Base-by-base conservation (phyloP, 2,888 invertebrate genomes). In the Acanthosepion lycidas region DNA sequence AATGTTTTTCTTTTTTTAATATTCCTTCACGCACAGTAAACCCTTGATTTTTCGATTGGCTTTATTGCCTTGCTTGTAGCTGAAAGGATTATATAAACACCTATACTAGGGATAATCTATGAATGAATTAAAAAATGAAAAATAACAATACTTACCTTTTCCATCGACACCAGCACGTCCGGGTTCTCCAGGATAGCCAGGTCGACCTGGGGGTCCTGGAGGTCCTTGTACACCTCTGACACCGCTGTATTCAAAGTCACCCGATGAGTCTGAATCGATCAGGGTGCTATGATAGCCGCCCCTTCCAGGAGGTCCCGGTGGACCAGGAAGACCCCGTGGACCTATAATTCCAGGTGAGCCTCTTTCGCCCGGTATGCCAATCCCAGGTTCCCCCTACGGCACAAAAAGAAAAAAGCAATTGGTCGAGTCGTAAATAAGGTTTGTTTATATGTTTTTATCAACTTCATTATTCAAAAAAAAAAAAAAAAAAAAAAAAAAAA, bases 81-180 rank as follows among this genome's bases (percentile, higher is more conserved):
- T 42, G 42, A 42, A 42, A 42, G 42, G 42, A 42, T 42, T 42
- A 42, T 42, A 42, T 42, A 42, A 8, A 51, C 15, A 15, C 51
- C 8, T 51, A 15, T 51, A 51, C 8, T 51, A 8, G 51, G 51
- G 8, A 51, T 51, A 51, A 51, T 51, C 51, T 15, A 51, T 51
- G 8, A 51, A 51, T 42, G 4, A 15, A 51, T 51, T 51, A 92
- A 28, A 49, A 48, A 2, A 26, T 28, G 42, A 51, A 93, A 20
- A n/a, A 42, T 42, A 42, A 42, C 42, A 42, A 42, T 42, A 93
- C 93, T 93, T 49, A 93, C 53, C 6, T 93, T 59, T 55, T 20
- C 93, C 96, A 94, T 94, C 78, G 23, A 95, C 95, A 64, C 95
- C 96, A 94, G 95, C 95, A 28, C 42, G 95, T 93, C 95, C 96